Evolutionary conservation across 2,797 vertebrate genomes (phyloP), one percentile per base, ranked within the genome.

Genomic region (Vultur gryphus): DNA sequence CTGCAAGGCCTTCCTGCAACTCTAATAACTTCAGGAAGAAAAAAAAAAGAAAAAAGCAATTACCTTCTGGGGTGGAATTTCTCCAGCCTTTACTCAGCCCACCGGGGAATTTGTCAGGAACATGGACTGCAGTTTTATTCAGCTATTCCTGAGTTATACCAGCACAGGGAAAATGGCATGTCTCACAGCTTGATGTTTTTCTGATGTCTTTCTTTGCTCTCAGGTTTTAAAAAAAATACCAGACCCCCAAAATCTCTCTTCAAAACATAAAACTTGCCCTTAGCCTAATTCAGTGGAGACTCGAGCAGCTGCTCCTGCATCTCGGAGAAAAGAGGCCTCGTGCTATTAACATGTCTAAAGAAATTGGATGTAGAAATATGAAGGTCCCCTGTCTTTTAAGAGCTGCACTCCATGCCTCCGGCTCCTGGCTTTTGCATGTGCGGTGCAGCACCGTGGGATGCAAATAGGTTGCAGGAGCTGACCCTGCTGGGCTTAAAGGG

Each of bases 181-280:
- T 94, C 90, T 96, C 43, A 13, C 90, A 95, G 94, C 86, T 93
- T 95, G 84, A 94, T 95, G 87, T 88, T 95, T 95, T 95, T 93
- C 90, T 95, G 89, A 95, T 95, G 84, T 88, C 93, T 89, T 77
- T 76, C 89, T 87, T 87, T 88, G 83, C 89, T 91, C 43, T 82
- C 52, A 52, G 75, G 23, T 75, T 87, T 89, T 15, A 37, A 76
- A 84, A 91, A 89, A 89, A 87, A 52, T 23, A 66, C n/a, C 64
- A 87, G 78, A 78, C 89, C 84, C 80, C 61, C 5, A 81, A 93
- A 85, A 93, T 33, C 79, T 87, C 58, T 65, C 67, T 87, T 95
- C 77, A 84, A 91, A 95, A 94, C 1, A 0, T 69, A 75, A 91
- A 87, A 92, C 76, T 91, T 95, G 87, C 92, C 90, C 83, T 93